A percentile compares a stretch with the other conserved stretches of the same genome.
These are phyloP conservation scores for Tenebrio molitor DNA, from an alignment of 1,140 invertebrate species.

Conservation along the genomic window DNA sequence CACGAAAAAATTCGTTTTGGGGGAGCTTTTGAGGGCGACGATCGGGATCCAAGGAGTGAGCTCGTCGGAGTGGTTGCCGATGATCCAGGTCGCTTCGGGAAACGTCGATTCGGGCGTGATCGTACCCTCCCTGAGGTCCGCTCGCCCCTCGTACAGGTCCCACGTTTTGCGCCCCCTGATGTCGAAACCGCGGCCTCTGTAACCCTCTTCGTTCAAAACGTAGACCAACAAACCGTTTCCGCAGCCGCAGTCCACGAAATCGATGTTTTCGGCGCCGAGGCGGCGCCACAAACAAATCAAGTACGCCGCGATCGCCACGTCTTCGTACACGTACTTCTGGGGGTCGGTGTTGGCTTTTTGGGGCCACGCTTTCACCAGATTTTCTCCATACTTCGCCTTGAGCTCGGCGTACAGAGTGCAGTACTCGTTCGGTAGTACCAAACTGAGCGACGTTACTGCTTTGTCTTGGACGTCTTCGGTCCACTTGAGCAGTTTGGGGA, in stretches of 20 bases:
- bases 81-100: conserved; percentile 90
- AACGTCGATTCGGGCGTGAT: conserved; percentile 75
- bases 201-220: conserved; percentile 87
- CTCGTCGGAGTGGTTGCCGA: conserved; percentile 99
- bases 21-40: conserved; percentile 82
- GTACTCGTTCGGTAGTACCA: conserved; percentile 81
- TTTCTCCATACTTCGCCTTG: conserved; percentile 84
- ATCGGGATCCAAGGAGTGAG: conserved; percentile 98
- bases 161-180: conserved; percentile 91
- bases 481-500: conserved; percentile 80
- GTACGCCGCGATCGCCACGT: conserved; percentile 95
- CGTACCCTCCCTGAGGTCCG: conserved; percentile 65
- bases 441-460: conserved; percentile 74
- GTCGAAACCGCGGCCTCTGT: conserved; percentile 91
- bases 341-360: conserved; percentile 88
- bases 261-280: conserved; percentile 71
- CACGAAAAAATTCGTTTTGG: conserved; percentile 85
- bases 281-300: conserved; percentile 84
- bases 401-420: conserved; percentile 79
- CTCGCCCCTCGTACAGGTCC: conserved; percentile 78
- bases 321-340: conserved; percentile 96
- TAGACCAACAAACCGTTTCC: conserved; percentile 96
- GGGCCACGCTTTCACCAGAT: conserved; percentile 85
- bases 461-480: conserved; percentile 64
- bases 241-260: conserved; percentile 95